Conservation (phyloP, 2,797 vertebrate genomes). For the Bucorvus abyssinicus region DNA sequence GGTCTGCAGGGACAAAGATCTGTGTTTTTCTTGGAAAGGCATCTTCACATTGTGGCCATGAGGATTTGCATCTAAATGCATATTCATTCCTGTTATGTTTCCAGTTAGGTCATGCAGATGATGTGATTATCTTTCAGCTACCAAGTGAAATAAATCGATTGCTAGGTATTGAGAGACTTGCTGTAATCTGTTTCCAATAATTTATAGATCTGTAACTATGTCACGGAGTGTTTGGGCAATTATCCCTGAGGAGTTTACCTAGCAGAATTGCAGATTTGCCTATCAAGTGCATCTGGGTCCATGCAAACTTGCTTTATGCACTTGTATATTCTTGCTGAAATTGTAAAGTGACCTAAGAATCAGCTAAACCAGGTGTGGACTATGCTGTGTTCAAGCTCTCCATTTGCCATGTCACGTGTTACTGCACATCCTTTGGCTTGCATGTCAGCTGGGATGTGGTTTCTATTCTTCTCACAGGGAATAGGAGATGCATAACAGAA, state of each 20-base stretch:
- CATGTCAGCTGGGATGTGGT: not conserved
- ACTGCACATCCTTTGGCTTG: not conserved
- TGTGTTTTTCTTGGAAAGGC: slow-evolving; percentile 30
- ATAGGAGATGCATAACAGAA: not conserved
- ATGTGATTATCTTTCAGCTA: not conserved
- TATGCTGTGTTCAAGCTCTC: not conserved
- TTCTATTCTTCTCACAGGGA: not conserved
- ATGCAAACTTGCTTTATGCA: not conserved
- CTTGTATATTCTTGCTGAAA: not conserved
- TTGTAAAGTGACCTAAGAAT: not conserved
- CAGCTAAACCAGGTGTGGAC: not conserved
- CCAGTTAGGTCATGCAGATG: not conserved
- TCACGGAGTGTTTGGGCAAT: not conserved
- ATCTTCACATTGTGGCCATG: not conserved
- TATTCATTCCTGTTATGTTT: not conserved
- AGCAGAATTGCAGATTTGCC: not conserved
- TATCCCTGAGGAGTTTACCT: not conserved
- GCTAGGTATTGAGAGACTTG: not conserved
- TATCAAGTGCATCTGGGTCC: not conserved
- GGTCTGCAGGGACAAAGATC: not conserved
- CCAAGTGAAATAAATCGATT: not conserved
- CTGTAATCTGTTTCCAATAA: not conserved
- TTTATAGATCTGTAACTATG: not conserved
- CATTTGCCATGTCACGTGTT: not conserved
- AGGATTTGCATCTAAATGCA: slow-evolving; percentile 16